A percentile compares a stretch with the other conserved stretches of the same genome.
Evolutionary conservation across 2,888 invertebrate species (phyloP).

Genomic region (Lamellibrachia columna): DNA sequence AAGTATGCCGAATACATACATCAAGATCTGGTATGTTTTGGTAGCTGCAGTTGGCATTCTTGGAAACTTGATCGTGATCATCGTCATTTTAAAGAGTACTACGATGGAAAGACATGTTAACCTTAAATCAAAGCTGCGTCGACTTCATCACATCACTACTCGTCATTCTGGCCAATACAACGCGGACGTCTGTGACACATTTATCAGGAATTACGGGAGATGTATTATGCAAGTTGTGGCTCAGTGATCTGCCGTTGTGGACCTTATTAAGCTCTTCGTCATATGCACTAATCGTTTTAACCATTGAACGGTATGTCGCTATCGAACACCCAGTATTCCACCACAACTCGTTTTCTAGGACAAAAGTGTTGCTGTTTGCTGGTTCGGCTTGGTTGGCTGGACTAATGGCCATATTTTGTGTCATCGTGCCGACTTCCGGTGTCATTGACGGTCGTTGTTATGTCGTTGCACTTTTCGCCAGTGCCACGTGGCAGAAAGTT

Average conservation of each 20-base stretch:
- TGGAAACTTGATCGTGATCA: no score
- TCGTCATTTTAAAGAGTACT: no score
- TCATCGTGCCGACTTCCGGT: constrained; percentile 1
- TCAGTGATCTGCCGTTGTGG: neutral
- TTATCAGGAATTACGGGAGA: neutral
- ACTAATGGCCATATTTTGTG: neutral
- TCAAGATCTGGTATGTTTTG: no score
- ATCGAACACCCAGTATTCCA: neutral
- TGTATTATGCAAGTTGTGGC: neutral
- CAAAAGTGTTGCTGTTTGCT: neutral
- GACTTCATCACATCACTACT: neutral
- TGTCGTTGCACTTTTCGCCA: neutral
- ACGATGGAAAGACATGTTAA: no score
- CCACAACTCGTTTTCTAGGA: neutral
- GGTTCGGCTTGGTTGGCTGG: neutral
- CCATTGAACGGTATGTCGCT: neutral
- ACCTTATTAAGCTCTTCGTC: neutral
- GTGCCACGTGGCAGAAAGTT: neutral
- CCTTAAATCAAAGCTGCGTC: neutral
- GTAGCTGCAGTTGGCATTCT: no score
- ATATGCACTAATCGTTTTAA: neutral
- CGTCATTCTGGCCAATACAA: neutral
- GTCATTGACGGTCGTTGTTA: neutral
- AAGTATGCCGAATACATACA: neutral
- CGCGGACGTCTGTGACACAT: neutral